These are phyloP conservation scores for Epinephelus malabaricus DNA, from an alignment of 2,797 vertebrate genomes.

Conservation along the genomic window DNA sequence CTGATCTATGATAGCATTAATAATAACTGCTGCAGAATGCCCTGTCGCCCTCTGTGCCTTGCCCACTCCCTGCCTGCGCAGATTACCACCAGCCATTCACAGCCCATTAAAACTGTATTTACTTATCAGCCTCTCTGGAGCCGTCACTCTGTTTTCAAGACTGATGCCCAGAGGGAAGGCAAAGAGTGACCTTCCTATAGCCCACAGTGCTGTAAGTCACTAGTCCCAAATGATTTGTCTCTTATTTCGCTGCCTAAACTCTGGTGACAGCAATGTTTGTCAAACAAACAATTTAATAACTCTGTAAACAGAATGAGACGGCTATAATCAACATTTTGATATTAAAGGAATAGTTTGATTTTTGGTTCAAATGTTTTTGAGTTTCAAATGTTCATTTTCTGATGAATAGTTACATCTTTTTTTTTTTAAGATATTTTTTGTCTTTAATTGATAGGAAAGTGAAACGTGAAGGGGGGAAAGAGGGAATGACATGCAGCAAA, in stretches of 20 bases:
- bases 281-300: slow-evolving; percentile 8
- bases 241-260: slow-evolving; percentile 47
- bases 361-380: background rate
- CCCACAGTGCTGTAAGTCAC: slow-evolving; percentile 63
- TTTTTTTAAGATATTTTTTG: too few relatives aligned
- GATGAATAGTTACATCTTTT: background rate
- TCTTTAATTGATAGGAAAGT: too few relatives aligned
- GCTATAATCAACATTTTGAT: background rate
- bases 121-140: slow-evolving; percentile 84
- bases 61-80: slow-evolving; percentile 69
- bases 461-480: too few relatives aligned
- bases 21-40: slow-evolving; percentile 82
- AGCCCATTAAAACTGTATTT: slow-evolving; percentile 88
- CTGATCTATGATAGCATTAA: slow-evolving; percentile 88
- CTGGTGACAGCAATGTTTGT: slow-evolving; percentile 31
- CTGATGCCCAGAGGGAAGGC: slow-evolving; percentile 77
- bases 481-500: too few relatives aligned
- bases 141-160: slow-evolving; percentile 82
- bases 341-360: background rate
- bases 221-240: slow-evolving; percentile 47
- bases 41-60: slow-evolving; percentile 74
- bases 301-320: slow-evolving; percentile 3
- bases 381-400: background rate
- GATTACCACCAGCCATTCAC: slow-evolving; percentile 83
- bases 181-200: slow-evolving; percentile 81